Base-by-base conservation (phyloP, 30 jellyfish, hydroid and myxozoan genomes). In the Catostylus mosaicus region DNA sequence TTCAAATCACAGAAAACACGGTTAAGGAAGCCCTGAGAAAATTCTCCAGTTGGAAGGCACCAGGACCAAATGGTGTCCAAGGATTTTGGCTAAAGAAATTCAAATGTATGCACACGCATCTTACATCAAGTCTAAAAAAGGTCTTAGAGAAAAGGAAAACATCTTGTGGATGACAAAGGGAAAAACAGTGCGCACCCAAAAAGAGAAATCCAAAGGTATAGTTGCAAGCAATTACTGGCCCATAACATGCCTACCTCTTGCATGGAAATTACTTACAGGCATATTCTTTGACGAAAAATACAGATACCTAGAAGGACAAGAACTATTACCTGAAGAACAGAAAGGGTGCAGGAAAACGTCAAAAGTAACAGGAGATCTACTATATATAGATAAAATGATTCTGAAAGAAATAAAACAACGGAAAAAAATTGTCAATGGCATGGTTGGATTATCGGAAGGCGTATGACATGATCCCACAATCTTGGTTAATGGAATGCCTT, bases 211-310 rank as follows among this genome's bases (percentile, higher is more conserved):
- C 30, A 20, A 56, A 4, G 69, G 24, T n/a, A 20, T n/a, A 56
- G 69, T 7, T 20, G 69, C 26, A 20, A 56, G 69, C 69, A 56
- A 9, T 26, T 18, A 26, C 26, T 22, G 26, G 7, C 69, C 69
- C 33, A 56, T 56, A 18, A 56, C 69, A 56, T 26, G 69, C 19
- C 33, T 56, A 46, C 26, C 69, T 3, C 69, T 56, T 56, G 30
- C 32, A 7, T 56, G 69, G 69, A 56, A 56, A 56, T 56, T 56
- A 26, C 69, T 56, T 7, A 5, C 69, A 56, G 69, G 32, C 30
- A n/a, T 56, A 20, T 9, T 56, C 7, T 56, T 4, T 56, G 69
- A 56, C 33, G 60, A 46, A 46, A 46, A 46, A 19, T 9, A 19
- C 60, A 11, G 19, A 19, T 19, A 9, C 19, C 60, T 46, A 19